Evolutionary conservation across 2,888 invertebrate species (phyloP), one percentile per base, ranked within the genome.

Genomic region (Cataglyphis albicans): DNA sequence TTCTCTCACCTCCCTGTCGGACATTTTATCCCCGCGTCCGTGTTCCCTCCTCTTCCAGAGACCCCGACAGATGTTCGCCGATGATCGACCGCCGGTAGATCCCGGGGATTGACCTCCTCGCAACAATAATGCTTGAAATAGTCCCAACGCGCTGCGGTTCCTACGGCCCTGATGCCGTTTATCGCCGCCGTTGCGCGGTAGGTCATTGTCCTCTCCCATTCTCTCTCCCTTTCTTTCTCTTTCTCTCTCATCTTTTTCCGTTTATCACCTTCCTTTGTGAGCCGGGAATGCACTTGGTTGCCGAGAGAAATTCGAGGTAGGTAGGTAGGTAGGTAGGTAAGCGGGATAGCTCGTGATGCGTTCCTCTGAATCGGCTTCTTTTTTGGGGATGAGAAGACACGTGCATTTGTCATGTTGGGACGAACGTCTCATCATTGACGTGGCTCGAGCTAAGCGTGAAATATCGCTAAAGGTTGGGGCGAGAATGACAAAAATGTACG

Each of bases 31-130:
- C n/a, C 81, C 52, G 63, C 73, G 21, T 52, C 65, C 63, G 32
- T 21, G 10, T 2, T 29, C 52, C 57, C 57, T 84, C 75, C 18
- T 81, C 80, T 68, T 76, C 63, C 68, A 48, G 44, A 9, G 35
- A 35, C 35, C 74, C 29, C 25, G 86, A 86, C 89, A 90, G 89
- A 88, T 90, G 89, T 87, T 89, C 61, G 84, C 86, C 73, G 38
- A 83, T 29, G 55, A 64, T 78, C 61, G 38, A 75, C 61, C 48
- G 38, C 68, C 67, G 76, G 67, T 82, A 32, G 64, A 75, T 75
- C 74, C 64, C 21, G 7, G 29, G 74, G 74, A 64, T 64, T 64
- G 64, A 48, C 64, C 64, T 48, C 32, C 9, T 64, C 38, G 74
- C 64, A 64, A 64, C 74, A 75, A 75, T 64, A 21, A 44, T n/a